phyloP scores from a whole-genome alignment of 2,797 vertebrate species.

The Enteromius trimaculatus region DNA sequence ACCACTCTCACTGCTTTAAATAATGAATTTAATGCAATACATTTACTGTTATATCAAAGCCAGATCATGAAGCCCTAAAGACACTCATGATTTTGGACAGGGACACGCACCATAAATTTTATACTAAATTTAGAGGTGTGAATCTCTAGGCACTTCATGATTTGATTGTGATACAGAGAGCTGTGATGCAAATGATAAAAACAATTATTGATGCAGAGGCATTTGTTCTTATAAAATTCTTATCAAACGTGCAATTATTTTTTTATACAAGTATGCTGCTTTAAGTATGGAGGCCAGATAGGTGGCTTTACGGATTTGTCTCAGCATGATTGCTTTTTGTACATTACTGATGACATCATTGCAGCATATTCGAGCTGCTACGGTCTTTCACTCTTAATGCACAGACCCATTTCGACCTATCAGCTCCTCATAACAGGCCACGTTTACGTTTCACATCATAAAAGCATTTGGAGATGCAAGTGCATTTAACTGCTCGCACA shows the following conservation, averaged over 20 bases:
- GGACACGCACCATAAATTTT: not conserved
- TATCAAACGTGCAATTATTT: too few species aligned
- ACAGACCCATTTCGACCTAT: not conserved
- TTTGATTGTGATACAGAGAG: not conserved
- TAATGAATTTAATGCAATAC: not conserved
- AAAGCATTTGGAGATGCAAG: not conserved
- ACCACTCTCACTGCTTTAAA: not conserved
- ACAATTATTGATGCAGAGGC: not conserved
- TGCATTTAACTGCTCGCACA: not conserved
- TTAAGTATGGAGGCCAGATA: not conserved
- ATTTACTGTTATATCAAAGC: not conserved
- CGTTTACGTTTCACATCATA: not conserved
- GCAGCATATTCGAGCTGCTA: not conserved
- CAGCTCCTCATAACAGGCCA: not conserved
- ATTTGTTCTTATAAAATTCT: not conserved
- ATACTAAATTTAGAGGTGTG: not conserved
- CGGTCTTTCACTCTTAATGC: not conserved
- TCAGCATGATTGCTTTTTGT: not conserved
- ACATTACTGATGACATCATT: not conserved
- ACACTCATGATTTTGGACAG: not conserved
- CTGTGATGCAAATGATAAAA: not conserved
- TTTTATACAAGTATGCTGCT: not conserved
- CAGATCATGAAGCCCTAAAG: not conserved
- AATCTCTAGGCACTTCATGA: not conserved
- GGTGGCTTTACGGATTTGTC: not conserved